A percentile compares a stretch with the other conserved stretches of the same genome.
Conservation (phyloP, 1,140 invertebrate genomes). For the Ostrea edulis region DNA sequence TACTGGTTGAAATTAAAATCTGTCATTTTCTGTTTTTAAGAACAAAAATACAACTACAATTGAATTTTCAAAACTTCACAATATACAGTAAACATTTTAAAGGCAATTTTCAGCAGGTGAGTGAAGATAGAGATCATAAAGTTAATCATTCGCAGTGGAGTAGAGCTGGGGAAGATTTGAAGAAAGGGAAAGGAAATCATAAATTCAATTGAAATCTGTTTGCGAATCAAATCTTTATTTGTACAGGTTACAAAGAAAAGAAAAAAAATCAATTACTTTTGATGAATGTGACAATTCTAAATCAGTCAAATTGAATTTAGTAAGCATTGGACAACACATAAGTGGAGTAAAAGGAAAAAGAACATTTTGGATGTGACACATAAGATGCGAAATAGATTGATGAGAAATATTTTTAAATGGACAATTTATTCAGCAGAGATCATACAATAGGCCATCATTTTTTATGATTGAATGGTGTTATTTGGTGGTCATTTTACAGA, state of each 20-base stretch:
- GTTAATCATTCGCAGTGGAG: neutral
- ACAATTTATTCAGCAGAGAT: constrained; percentile 21
- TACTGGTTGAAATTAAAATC: neutral
- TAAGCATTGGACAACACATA: neutral
- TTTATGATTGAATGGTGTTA: constrained; percentile 24
- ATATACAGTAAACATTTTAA: neutral
- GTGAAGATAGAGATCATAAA: neutral
- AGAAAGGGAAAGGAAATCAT: neutral
- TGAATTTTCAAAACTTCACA: neutral
- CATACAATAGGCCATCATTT: neutral
- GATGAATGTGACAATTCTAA: constrained; percentile 20
- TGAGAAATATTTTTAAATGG: constrained; percentile 28
- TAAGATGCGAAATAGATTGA: constrained; percentile 1
- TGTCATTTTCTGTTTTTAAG: neutral
- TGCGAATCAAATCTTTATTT: neutral
- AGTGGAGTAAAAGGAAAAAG: neutral
- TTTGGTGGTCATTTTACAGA: constrained; percentile 13
- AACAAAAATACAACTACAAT: neutral
- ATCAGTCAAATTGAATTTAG: neutral
- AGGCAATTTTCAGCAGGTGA: neutral
- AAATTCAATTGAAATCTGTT: neutral
- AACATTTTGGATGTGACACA: neutral
- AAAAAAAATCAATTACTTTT: constrained; percentile 5
- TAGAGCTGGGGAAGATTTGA: neutral
- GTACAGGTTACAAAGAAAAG: neutral